Conservation (phyloP, 2,113 vertebrate genomes). For the Elanus axillaris region DNA sequence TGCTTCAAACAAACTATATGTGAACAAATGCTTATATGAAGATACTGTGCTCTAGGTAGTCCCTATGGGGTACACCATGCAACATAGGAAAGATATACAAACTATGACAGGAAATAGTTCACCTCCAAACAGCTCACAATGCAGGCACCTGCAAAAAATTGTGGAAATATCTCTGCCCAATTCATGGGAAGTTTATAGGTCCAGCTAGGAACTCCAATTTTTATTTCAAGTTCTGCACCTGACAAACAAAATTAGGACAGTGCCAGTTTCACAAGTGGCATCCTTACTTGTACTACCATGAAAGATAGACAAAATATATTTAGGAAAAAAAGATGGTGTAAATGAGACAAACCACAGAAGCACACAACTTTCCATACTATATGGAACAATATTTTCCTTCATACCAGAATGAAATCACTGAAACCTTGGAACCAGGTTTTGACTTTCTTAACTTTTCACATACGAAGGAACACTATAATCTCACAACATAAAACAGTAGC, state of each 20-base stretch:
- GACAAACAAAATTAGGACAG: background rate
- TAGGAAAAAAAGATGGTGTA: background rate
- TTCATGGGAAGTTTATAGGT: background rate
- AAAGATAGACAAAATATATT: background rate
- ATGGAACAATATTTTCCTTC: background rate
- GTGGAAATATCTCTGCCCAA: background rate
- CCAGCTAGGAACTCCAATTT: background rate
- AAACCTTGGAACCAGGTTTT: background rate
- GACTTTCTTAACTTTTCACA: background rate
- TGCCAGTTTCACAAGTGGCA: background rate
- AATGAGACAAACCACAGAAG: background rate
- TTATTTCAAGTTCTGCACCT: background rate
- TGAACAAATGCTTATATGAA: background rate
- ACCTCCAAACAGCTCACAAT: background rate
- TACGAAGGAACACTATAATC: background rate
- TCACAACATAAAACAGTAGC: background rate
- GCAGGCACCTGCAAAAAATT: background rate
- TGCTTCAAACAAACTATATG: background rate
- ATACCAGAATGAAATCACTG: background rate
- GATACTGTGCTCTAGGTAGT: background rate
- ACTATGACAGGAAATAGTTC: background rate
- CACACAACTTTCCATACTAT: background rate
- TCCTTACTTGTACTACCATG: background rate
- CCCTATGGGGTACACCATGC: background rate
- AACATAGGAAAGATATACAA: fast-evolving